Evolutionary conservation across 1,140 invertebrate genomes (phyloP), one percentile per base, ranked within the genome.

Genomic region (Reticulitermes speratus): DNA sequence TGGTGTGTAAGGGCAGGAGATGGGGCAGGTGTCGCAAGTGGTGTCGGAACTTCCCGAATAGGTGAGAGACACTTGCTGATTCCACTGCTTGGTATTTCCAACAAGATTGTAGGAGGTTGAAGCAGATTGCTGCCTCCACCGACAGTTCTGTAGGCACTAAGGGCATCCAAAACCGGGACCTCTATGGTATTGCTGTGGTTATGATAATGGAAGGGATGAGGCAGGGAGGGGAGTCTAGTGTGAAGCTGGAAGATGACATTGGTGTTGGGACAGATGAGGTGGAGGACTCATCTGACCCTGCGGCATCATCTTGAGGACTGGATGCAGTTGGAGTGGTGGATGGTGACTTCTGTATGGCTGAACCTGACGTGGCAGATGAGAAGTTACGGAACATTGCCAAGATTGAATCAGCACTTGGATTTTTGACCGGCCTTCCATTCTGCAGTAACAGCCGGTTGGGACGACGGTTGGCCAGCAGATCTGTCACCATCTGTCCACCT

Each of bases 381-480:
- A 95, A 94, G 88, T 94, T 95, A 48, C 94, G 91, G 88, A 96
- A 95, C 94, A 96, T 95, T 6, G 95, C 94, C 83, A 96, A 90
- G 86, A 96, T 95, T 6, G 95, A 96, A 90, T 96, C 95, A 19
- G 95, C 95, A 88, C 94, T 95, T 11, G 94, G 86, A 88, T 88
- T 75, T 88, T 84, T 87, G 52, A 48, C 8, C 19, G 86, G 86
- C 16, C 44, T 75, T 30, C 44, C 82, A 30, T 12, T 82, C 38
- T 52, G 65, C 52, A 82, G 86, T 23, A 85, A 83, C 55, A 86
- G 45, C n/a, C 83, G 82, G 21, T 59, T 44, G 59, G 86, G 87
- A 48, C 59, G 38, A 59, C 81, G 44, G 44, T 30, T 52, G 75
- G 55, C 65, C 6, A 84, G 86, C 23, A 82, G n/a, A 16, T 85